phyloP scores from a whole-genome alignment of 2,113 vertebrate genomes.

The Notarius quadriscutis region DNA sequence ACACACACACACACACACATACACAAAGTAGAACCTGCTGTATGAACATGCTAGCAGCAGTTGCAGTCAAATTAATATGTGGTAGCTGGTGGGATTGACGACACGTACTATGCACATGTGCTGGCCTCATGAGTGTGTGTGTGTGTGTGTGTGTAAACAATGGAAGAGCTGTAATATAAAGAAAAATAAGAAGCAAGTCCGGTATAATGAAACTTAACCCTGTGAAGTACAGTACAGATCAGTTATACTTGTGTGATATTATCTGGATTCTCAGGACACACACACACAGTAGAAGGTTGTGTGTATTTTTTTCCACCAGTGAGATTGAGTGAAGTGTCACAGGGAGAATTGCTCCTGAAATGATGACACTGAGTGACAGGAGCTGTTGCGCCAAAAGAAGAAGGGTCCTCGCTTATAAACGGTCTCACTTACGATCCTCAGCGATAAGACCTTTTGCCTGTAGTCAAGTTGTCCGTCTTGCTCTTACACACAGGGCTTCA shows the following conservation, averaged over 20 bases:
- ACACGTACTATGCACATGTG: background rate
- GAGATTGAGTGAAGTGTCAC: background rate
- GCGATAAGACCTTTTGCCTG: background rate
- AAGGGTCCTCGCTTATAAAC: background rate
- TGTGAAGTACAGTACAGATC: background rate
- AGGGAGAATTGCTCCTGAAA: background rate
- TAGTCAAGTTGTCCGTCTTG: background rate
- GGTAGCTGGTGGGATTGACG: background rate
- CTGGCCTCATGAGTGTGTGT: background rate
- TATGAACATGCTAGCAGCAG: background rate
- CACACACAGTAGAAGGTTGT: background rate
- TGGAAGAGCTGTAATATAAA: background rate
- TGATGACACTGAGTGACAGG: slow-evolving; percentile 13
- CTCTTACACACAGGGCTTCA: background rate
- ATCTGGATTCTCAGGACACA: background rate
- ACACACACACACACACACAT: background rate
- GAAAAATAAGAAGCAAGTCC: background rate
- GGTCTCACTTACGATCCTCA: background rate
- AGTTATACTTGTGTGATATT: background rate
- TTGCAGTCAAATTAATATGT: slow-evolving; percentile 3
- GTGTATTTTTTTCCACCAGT: background rate
- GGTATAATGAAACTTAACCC: background rate
- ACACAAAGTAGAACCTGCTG: background rate
- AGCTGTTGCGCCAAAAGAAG: background rate
- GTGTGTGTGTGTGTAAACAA: background rate